A percentile compares a stretch with the other conserved stretches of the same genome.
phyloP scores from a whole-genome alignment of 2,113 vertebrate species.

The Pterocles burchelli region DNA sequence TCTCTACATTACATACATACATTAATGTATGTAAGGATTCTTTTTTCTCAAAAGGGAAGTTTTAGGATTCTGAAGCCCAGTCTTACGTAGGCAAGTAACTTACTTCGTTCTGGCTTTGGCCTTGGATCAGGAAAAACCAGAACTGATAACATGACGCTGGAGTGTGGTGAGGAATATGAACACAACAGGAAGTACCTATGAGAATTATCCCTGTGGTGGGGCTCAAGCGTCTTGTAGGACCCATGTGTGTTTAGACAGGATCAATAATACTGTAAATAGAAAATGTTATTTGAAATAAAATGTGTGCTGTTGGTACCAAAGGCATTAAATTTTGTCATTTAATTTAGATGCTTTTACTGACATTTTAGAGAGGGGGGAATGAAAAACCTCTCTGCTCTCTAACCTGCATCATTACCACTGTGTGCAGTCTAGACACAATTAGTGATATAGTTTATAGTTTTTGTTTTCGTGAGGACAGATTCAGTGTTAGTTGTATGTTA shows the following conservation, averaged over 20 bases:
- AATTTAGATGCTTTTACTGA: neutral
- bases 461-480: neutral
- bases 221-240: neutral
- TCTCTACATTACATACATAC: neutral
- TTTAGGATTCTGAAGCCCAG: neutral
- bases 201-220: neutral
- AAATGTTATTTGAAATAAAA: neutral
- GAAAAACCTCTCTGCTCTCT: neutral
- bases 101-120: neutral
- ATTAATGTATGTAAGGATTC: neutral
- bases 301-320: neutral
- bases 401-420: neutral
- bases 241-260: neutral
- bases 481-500: neutral
- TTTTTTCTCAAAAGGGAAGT: neutral
- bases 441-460: neutral
- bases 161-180: neutral
- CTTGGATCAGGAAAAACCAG: neutral
- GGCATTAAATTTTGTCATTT: neutral
- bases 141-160: rapidly evolving
- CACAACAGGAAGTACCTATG: neutral
- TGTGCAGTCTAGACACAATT: neutral
- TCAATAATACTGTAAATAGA: neutral
- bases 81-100: neutral
- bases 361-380: too few relatives aligned